Percentiles rank a stretch among this genome's conserved stretches.
phyloP scores from a whole-genome alignment of 64 coral and sea anemone species.

The Montipora cactus region DNA sequence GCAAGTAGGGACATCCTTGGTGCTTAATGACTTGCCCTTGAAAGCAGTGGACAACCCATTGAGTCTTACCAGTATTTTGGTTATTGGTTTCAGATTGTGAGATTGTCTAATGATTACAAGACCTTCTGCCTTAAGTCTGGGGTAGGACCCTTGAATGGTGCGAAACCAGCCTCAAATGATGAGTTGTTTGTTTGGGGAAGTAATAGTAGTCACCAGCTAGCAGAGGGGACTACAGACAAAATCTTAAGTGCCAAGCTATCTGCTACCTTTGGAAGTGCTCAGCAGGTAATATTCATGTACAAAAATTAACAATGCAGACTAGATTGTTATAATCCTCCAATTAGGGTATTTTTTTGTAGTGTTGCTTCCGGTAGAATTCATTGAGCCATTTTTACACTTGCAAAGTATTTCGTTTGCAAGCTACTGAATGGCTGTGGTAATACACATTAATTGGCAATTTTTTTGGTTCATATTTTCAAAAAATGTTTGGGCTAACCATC shows the following conservation, averaged over 20 bases:
- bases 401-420: too few species aligned
- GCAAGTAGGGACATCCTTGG: too few species aligned
- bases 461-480: too few species aligned
- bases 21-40: too few species aligned
- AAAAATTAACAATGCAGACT: background rate
- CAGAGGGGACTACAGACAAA: constrained; percentile 88
- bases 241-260: constrained; percentile 85
- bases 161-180: constrained; percentile 48
- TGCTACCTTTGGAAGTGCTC: constrained; percentile 87
- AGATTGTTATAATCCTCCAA: too few species aligned
- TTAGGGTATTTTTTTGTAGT: too few species aligned
- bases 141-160: background rate
- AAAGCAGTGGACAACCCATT: too few species aligned
- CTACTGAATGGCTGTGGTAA: too few species aligned
- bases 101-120: constrained; percentile 19
- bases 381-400: too few species aligned
- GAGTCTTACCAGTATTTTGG: background rate
- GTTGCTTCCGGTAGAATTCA: too few species aligned
- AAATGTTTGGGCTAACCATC: too few species aligned
- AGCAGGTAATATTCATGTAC: constrained; percentile 55
- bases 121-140: constrained; percentile 7
- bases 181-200: constrained; percentile 94
- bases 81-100: constrained; percentile 4
- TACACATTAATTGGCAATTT: too few species aligned
- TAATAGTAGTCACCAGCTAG: constrained; percentile 92